Evolutionary conservation across 2,888 invertebrate genomes (phyloP).

Genomic region (Abscondita cerata): DNA sequence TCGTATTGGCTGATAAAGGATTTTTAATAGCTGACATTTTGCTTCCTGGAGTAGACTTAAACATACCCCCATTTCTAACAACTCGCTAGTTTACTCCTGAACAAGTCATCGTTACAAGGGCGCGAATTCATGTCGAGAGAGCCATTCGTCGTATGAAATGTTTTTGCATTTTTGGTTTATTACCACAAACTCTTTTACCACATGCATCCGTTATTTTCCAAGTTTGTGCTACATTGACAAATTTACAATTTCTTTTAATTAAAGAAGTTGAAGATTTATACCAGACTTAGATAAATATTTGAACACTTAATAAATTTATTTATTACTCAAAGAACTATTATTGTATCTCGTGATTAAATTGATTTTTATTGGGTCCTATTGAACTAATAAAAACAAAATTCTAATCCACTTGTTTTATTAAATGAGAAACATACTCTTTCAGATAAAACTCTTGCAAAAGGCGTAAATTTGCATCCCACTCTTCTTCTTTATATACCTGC

Average conservation of each 20-base stretch:
- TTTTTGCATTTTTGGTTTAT: no score
- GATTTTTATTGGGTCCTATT: neutral
- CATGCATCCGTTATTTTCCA: constrained; percentile 3
- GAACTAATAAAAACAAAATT: neutral
- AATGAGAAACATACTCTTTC: neutral
- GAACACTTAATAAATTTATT: neutral
- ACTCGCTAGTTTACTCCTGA: no score
- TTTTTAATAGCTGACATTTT: no score
- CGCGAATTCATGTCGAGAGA: no score
- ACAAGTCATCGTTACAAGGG: no score
- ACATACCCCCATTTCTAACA: no score
- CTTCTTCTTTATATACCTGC: neutral
- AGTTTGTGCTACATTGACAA: neutral
- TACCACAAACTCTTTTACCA: neutral
- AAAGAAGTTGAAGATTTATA: constrained; percentile 2
- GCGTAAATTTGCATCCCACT: neutral
- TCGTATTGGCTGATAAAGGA: no score
- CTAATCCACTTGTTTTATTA: no score
- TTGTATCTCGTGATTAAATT: no score
- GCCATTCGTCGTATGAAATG: no score
- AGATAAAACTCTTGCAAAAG: neutral
- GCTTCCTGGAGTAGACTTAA: no score
- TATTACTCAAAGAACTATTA: no score
- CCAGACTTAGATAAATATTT: neutral
- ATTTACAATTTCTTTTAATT: neutral